A percentile compares a stretch with the other conserved stretches of the same genome.
phyloP scores from a whole-genome alignment of 2,888 invertebrate species.

The Priapulus caudatus region DNA sequence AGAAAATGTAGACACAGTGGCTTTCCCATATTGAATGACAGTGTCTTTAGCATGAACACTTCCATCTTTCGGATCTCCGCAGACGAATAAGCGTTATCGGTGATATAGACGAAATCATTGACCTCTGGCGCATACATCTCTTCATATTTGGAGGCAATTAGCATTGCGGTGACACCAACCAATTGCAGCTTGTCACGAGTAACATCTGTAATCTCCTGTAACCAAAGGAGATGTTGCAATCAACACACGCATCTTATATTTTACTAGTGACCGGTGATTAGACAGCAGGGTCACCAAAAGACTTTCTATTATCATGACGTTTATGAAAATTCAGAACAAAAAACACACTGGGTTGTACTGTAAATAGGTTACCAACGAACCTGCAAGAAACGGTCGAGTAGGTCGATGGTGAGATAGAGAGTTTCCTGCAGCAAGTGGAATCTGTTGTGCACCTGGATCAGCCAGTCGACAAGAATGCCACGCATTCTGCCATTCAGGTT shows the following conservation, averaged over 20 bases:
- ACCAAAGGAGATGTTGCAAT: no score
- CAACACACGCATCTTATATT: constrained; percentile 23
- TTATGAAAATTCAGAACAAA: constrained; percentile 1
- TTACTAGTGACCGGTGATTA: no score
- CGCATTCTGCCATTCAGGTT: constrained; percentile 70
- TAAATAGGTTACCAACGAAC: constrained; percentile 35
- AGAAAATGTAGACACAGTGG: constrained; percentile 81
- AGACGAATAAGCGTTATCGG: constrained; percentile 71
- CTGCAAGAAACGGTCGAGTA: constrained; percentile 80
- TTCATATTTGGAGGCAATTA: constrained; percentile 86
- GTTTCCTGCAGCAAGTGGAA: constrained; percentile 78
- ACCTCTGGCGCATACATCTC: constrained; percentile 81
- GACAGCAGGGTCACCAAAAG: no score
- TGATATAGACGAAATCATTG: constrained; percentile 76
- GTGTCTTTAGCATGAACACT: constrained; percentile 55
- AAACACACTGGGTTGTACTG: constrained; percentile 6
- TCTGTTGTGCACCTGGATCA: constrained; percentile 76
- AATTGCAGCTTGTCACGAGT: constrained; percentile 63
- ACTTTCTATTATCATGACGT: no score
- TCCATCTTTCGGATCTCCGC: constrained; percentile 72
- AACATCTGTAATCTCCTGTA: constrained; percentile 42
- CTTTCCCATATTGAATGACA: constrained; percentile 68
- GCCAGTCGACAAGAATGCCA: constrained; percentile 78
- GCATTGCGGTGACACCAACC: constrained; percentile 75
- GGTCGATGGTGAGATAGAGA: constrained; percentile 70